phyloP scores from a whole-genome alignment of 1,140 invertebrate species.

The Megalopta genalis region DNA sequence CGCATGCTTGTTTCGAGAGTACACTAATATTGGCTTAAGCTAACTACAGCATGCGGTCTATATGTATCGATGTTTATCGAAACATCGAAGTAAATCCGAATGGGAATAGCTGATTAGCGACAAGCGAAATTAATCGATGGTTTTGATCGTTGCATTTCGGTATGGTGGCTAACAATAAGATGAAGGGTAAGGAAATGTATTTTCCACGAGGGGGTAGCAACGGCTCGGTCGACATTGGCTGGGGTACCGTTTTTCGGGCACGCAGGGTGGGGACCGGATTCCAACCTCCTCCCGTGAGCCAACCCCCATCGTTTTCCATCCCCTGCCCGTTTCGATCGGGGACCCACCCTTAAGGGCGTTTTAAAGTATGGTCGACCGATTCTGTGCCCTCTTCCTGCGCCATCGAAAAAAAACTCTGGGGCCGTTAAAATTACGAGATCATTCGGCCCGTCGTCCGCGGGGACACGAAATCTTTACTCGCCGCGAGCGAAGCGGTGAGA shows the following conservation, averaged over 20 bases:
- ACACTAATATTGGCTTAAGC: no score
- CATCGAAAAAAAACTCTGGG: conserved; percentile 26
- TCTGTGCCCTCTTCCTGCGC: conserved; percentile 6
- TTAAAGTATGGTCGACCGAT: conserved; percentile 44
- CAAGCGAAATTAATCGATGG: not conserved
- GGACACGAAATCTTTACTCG: not conserved
- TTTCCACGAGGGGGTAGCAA: not conserved
- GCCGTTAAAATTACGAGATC: conserved; percentile 38
- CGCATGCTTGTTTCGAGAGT: no score
- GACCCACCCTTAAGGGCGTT: conserved; percentile 10
- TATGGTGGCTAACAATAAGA: no score
- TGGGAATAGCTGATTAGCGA: not conserved
- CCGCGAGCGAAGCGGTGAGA: not conserved
- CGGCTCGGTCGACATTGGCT: conserved; percentile 44
- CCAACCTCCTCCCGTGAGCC: conserved; percentile 21
- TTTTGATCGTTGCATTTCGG: not conserved
- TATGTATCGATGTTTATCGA: no score
- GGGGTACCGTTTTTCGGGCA: conserved; percentile 25
- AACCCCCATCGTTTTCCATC: conserved; percentile 33
- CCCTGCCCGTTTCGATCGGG: conserved; percentile 1
- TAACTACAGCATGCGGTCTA: no score
- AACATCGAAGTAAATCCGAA: not conserved
- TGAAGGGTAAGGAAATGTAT: not conserved
- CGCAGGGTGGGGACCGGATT: conserved; percentile 41
- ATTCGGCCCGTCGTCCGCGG: not conserved